phyloP scores from a whole-genome alignment of 2,113 vertebrate species.

The Hypocryptadius cinnamomeus region DNA sequence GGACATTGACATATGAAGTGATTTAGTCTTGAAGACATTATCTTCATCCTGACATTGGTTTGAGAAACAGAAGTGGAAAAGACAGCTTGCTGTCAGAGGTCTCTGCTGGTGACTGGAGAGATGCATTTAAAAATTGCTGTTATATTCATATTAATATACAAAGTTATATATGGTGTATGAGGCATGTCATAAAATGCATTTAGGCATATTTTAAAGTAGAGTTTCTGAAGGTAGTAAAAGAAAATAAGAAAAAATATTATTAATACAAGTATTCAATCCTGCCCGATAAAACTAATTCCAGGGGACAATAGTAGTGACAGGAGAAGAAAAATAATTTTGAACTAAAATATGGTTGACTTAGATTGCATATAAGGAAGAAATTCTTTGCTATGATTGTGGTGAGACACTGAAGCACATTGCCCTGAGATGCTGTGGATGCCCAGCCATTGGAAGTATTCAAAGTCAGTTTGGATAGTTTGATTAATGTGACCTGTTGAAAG shows the following conservation, averaged over 20 bases:
- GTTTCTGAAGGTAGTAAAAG: background rate
- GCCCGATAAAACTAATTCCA: background rate
- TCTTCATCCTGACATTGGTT: background rate
- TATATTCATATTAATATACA: background rate
- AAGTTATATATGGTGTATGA: background rate
- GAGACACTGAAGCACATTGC: background rate
- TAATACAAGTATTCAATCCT: background rate
- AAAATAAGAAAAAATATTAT: background rate
- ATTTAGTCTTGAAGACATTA: background rate
- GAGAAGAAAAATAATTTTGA: background rate
- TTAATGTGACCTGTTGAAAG: background rate
- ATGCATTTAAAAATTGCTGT: background rate
- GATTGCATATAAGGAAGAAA: background rate
- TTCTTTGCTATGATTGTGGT: background rate
- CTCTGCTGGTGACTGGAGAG: background rate
- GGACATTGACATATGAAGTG: background rate
- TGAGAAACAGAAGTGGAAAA: background rate
- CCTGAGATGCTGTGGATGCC: background rate
- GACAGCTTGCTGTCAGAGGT: background rate
- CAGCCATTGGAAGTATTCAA: accelerated
- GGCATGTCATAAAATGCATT: background rate
- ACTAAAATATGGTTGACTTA: background rate
- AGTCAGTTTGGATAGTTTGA: background rate
- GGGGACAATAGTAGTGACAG: background rate
- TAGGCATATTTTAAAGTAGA: background rate